Percentiles rank a stretch among this genome's conserved stretches.
phyloP scores from a whole-genome alignment of 2,888 invertebrate genomes.

The Gisinianus flammeolus region DNA sequence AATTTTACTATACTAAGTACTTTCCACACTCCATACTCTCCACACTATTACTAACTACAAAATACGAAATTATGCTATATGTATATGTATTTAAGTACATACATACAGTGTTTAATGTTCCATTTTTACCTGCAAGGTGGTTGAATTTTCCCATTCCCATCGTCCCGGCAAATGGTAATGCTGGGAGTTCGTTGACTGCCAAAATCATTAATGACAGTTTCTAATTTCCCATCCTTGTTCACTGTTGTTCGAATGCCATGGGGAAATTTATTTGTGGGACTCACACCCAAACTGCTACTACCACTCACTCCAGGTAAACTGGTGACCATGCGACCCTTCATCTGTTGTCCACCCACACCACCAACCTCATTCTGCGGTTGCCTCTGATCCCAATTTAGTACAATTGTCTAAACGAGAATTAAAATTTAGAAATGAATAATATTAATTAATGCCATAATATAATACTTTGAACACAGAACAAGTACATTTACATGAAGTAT shows the following conservation, averaged over 20 bases:
- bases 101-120: too few relatives aligned
- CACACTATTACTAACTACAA: not conserved
- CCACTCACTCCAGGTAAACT: not conserved
- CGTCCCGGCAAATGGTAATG: conserved; percentile 51
- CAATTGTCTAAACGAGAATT: conserved; percentile 87
- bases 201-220: conserved; percentile 61
- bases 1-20: not conserved
- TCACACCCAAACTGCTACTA: not conserved
- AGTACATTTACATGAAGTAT: not conserved
- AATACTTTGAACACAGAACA: too few relatives aligned
- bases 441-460: not conserved
- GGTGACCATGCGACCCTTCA: conserved; percentile 2
- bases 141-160: conserved; percentile 15
- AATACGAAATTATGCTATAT: not conserved
- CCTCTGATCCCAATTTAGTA: conserved; percentile 94
- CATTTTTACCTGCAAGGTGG: conserved; percentile 61
- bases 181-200: conserved; percentile 59
- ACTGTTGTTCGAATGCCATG: conserved; percentile 60
- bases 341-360: not conserved
- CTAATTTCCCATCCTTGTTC: conserved; percentile 64
- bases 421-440: not conserved
- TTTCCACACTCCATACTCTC: not conserved
- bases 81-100: not conserved
- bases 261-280: conserved; percentile 19
- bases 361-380: conserved; percentile 44